phyloP scores from a whole-genome alignment of 2,888 invertebrate species.

The Parnassius smintheus region DNA sequence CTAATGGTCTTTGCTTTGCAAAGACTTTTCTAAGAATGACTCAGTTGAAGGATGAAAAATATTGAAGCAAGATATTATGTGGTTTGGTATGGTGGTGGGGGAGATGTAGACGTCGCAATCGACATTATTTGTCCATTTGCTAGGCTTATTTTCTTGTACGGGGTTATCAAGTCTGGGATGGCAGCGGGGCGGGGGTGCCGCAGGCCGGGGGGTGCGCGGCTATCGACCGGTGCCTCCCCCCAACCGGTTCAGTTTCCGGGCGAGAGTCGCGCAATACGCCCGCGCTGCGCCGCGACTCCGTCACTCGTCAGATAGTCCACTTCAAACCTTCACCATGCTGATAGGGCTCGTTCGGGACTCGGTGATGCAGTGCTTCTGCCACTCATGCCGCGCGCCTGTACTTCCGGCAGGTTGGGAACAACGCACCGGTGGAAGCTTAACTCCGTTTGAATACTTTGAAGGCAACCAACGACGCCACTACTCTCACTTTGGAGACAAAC shows the following conservation, averaged over 20 bases:
- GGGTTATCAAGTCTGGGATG: slow-evolving; percentile 78
- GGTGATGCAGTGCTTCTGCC: slow-evolving; percentile 96
- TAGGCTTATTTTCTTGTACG: slow-evolving; percentile 77
- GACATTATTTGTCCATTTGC: slow-evolving; percentile 78
- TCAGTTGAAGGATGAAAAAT: background rate
- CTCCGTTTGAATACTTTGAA: slow-evolving; percentile 31
- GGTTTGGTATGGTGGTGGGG: slow-evolving; percentile 30
- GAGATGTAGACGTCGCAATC: slow-evolving; percentile 58
- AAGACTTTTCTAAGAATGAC: background rate
- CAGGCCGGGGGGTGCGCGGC: slow-evolving; percentile 69
- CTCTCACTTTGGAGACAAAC: slow-evolving; percentile 55
- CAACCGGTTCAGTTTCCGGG: slow-evolving; percentile 79
- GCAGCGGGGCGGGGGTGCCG: slow-evolving; percentile 64
- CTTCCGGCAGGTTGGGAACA: slow-evolving; percentile 86
- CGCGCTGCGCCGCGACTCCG: slow-evolving; percentile 75
- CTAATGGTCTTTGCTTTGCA: background rate
- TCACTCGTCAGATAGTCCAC: slow-evolving; percentile 76
- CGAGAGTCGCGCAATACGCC: slow-evolving; percentile 83
- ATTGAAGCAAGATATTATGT: slow-evolving; percentile 3
- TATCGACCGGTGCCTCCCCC: slow-evolving; percentile 84
- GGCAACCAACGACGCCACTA: slow-evolving; percentile 52
- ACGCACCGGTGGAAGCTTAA: slow-evolving; percentile 33
- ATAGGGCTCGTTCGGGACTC: slow-evolving; percentile 95
- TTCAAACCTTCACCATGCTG: slow-evolving; percentile 84
- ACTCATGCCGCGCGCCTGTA: slow-evolving; percentile 93